Evolutionary conservation across 1,140 invertebrate species (phyloP).

Genomic region (Calephelis virginiensis): DNA sequence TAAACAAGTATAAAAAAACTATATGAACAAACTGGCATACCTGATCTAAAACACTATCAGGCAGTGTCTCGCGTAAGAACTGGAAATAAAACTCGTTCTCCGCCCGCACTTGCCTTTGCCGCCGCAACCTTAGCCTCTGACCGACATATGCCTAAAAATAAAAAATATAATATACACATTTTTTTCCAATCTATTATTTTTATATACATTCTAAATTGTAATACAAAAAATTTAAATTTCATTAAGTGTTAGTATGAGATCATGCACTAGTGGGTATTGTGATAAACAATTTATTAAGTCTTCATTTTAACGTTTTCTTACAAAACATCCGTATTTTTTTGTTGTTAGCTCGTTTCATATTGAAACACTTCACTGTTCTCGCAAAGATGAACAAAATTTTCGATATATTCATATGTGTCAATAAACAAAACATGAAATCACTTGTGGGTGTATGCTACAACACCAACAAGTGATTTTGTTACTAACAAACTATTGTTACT

Average conservation of each 20-base stretch:
- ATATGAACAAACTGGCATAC: conserved; percentile 24
- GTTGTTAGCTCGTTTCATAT: too few relatives aligned
- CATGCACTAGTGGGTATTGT: too few relatives aligned
- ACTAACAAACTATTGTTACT: neutral
- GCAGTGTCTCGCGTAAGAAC: conserved; percentile 93
- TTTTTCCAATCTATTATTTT: neutral
- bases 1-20: neutral
- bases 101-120: conserved; percentile 95
- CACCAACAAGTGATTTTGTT: neutral
- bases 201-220: too few relatives aligned
- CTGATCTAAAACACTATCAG: conserved; percentile 83
- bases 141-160: conserved; percentile 87
- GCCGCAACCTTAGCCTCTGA: conserved; percentile 93
- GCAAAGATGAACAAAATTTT: too few relatives aligned
- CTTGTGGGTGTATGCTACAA: neutral
- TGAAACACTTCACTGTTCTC: too few relatives aligned
- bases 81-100: conserved; percentile 98
- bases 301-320: too few relatives aligned
- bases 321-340: too few relatives aligned
- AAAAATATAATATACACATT: neutral
- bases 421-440: too few relatives aligned
- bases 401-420: too few relatives aligned
- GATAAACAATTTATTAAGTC: too few relatives aligned
- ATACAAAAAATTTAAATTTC: too few relatives aligned
- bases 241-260: too few relatives aligned